Conservation (phyloP, 1,140 invertebrate genomes). For the Thalassaphorura encarpata region DNA sequence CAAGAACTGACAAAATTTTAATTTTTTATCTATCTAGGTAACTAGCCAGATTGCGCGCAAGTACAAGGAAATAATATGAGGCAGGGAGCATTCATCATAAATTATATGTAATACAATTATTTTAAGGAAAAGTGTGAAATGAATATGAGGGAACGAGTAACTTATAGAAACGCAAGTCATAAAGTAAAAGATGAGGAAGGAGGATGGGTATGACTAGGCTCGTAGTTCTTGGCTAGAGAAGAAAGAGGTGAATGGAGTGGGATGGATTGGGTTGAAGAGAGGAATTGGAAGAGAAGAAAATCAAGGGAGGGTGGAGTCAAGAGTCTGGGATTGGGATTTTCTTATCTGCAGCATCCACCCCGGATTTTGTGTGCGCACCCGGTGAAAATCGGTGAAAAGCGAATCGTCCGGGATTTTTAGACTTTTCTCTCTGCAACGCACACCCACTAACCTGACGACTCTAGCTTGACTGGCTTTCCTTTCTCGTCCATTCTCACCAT, state of each 20-base stretch:
- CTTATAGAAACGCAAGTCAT: no score
- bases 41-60: no score
- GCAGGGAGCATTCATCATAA: no score
- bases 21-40: no score
- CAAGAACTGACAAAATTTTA: no score
- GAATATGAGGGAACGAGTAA: no score
- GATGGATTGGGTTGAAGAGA: not conserved
- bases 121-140: no score
- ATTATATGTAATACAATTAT: no score
- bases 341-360: conserved; percentile 33
- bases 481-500: not conserved
- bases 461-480: not conserved
- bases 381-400: conserved; percentile 32
- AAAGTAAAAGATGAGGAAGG: no score
- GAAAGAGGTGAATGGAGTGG: not conserved
- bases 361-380: conserved; percentile 30
- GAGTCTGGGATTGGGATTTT: conserved; percentile 31
- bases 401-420: conserved; percentile 31
- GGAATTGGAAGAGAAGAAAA: conserved; percentile 26
- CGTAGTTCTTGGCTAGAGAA: not conserved
- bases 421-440: conserved; percentile 28
- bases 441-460: conserved; percentile 22
- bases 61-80: no score
- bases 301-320: conserved; percentile 29
- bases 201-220: not conserved